Evolutionary conservation across 2,888 invertebrate genomes (phyloP), one percentile per base, ranked within the genome.

Genomic region (Boloria euphrosyne): DNA sequence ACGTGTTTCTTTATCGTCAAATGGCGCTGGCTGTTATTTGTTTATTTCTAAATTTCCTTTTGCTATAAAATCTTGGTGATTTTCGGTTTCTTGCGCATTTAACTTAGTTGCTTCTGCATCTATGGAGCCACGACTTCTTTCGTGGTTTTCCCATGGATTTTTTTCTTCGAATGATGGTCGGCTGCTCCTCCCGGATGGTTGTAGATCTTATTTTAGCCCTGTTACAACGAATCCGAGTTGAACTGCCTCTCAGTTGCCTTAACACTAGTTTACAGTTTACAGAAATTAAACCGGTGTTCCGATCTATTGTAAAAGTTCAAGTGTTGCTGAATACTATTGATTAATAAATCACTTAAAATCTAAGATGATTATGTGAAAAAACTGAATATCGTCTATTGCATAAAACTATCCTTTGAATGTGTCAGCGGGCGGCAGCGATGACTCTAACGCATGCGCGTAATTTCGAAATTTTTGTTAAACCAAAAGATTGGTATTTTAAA

Each of bases 1-100:
- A 92, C 91, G 91, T 90, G 88, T 90, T 92, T 85, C 93, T 92
- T 92, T 91, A 91, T 89, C 89, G 93, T 93, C 93, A 93, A 93
- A 93, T 93, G 90, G 88, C 92, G 89, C 80, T 81, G 77, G 80
- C 78, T 87, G 79, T 86, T 85, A 87, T 90, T 89, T 82, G 72
- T 84, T 87, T 72, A 75, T 76, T 81, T 78, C 89, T 91, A 90
- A 84, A 85, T 86, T 84, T 79, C 84, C 84, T 77, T 89, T 83
- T 75, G 85, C 81, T 92, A 92, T 76, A 88, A 90, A 91, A 91
- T 91, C 85, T 86, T 92, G 76, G 81, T 80, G 81, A 74, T 79
- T 75, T 86, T 91, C 71, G 80, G 80, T 83, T 84, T 90, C 81
- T 86, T 87, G 86, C 89, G 89, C 92, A 92, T 91, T 85, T 90